Evolutionary conservation across 2,888 invertebrate species (phyloP).

Genomic region (Chorisops tibialis): DNA sequence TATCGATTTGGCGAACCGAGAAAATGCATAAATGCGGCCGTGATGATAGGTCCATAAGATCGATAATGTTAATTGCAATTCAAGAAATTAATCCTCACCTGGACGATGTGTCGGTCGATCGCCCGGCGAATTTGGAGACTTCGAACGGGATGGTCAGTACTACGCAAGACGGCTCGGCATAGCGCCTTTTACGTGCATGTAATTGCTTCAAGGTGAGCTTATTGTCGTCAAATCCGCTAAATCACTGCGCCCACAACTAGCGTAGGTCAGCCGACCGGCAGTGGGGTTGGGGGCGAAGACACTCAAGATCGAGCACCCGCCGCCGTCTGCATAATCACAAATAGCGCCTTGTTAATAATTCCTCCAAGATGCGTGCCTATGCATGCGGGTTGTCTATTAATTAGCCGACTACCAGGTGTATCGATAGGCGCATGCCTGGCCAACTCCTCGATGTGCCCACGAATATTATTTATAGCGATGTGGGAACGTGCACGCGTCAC

Average conservation of each 20-base stretch:
- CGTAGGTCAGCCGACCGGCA: too few species aligned
- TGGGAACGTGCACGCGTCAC: slow-evolving; percentile 2
- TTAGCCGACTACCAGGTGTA: slow-evolving; percentile 34
- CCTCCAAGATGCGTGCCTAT: slow-evolving; percentile 23
- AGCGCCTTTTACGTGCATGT: neutral
- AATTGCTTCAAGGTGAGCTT: neutral
- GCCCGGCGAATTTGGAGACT: neutral
- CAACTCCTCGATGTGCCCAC: slow-evolving; percentile 10
- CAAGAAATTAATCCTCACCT: slow-evolving; percentile 17
- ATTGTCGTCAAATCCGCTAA: neutral
- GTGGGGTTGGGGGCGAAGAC: neutral
- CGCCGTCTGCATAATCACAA: slow-evolving; percentile 1
- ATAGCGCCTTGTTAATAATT: slow-evolving; percentile 5
- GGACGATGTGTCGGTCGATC: neutral
- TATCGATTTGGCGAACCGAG: slow-evolving; percentile 18
- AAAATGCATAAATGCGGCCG: too few species aligned
- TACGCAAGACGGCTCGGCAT: too few species aligned
- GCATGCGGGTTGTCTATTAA: slow-evolving; percentile 34
- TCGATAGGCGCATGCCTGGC: slow-evolving; percentile 29
- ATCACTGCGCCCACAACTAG: neutral
- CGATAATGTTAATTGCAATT: slow-evolving; percentile 24
- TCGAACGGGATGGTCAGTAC: neutral
- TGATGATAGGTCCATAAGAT: slow-evolving; percentile 9
- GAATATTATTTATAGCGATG: slow-evolving; percentile 17
- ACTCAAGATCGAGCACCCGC: neutral